These are phyloP conservation scores for Dryomyza anilis DNA, from an alignment of 2,888 invertebrate species.

Conservation along the genomic window DNA sequence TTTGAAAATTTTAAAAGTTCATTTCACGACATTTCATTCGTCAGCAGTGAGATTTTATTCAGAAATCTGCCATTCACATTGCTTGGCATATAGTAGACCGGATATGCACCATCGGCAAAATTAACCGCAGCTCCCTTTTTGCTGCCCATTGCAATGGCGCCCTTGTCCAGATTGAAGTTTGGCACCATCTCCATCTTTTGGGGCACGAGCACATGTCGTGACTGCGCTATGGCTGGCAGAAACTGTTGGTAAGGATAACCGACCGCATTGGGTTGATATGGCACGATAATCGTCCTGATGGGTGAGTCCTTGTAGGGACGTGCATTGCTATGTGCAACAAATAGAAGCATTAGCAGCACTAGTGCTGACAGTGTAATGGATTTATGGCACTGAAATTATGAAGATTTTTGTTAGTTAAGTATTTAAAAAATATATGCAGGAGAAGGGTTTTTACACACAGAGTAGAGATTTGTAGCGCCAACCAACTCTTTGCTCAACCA, in stretches of 20 bases:
- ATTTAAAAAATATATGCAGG: too few species aligned
- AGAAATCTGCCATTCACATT: constrained; percentile 48
- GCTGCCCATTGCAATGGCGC: constrained; percentile 33
- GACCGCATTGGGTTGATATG: constrained; percentile 36
- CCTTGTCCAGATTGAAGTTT: constrained; percentile 31
- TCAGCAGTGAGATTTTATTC: constrained; percentile 43
- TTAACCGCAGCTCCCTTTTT: constrained; percentile 36
- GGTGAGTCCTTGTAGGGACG: constrained; percentile 36
- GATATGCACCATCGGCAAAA: constrained; percentile 47
- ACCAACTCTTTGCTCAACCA: too few species aligned
- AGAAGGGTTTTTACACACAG: too few species aligned
- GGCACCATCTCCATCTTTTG: constrained; percentile 33
- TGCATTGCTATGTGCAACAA: neutral
- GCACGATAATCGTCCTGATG: constrained; percentile 42
- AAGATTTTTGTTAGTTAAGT: too few species aligned
- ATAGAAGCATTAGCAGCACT: neutral
- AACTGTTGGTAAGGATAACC: constrained; percentile 37
- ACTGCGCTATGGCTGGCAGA: constrained; percentile 21
- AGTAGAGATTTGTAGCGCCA: too few species aligned
- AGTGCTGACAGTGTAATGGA: neutral
- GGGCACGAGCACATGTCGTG: constrained; percentile 37
- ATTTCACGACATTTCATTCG: constrained; percentile 7
- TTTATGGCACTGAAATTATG: neutral
- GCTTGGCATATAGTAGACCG: constrained; percentile 47
- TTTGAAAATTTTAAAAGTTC: constrained; percentile 1